Conservation (phyloP, 1,140 invertebrate species). For the Diuraphis noxia region DNA sequence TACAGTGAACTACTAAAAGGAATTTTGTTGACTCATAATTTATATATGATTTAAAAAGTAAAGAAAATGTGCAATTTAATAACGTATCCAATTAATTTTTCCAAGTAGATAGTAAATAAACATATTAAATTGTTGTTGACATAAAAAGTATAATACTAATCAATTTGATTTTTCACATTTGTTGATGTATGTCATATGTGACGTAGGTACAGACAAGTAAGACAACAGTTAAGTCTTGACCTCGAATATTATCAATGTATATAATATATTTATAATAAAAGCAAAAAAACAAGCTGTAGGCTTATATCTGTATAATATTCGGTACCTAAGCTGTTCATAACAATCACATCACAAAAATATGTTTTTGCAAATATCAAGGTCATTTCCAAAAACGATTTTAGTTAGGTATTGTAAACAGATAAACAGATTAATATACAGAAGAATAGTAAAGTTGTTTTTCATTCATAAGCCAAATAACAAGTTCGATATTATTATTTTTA, state of each 20-base stretch:
- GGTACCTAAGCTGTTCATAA: not conserved
- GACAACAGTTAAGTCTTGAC: not conserved
- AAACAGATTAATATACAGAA: not conserved
- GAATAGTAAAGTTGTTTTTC: too few relatives aligned
- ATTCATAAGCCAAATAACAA: too few relatives aligned
- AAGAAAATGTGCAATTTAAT: not conserved
- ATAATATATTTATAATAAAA: not conserved
- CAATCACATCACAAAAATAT: not conserved
- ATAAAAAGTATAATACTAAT: not conserved
- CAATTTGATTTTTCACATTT: not conserved
- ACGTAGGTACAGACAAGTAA: not conserved
- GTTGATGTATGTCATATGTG: not conserved
- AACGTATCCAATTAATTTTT: not conserved
- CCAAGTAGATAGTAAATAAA: not conserved
- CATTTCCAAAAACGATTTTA: not conserved
- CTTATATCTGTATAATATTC: not conserved
- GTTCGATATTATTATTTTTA: too few relatives aligned
- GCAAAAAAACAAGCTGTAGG: not conserved
- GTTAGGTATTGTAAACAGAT: not conserved
- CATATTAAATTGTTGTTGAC: not conserved
- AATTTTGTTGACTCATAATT: not conserved
- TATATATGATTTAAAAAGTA: not conserved
- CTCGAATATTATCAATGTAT: slow-evolving; percentile 4
- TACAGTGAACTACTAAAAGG: not conserved
- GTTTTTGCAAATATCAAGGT: slow-evolving; percentile 7